Conservation (phyloP, 1,140 invertebrate genomes). For the Caenorhabditis elegans region WBcel235 BX284603.4:11066001-11066500, state of each 20-base stretch:
- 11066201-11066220: neutral
- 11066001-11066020: neutral
- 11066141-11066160: neutral
- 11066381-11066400: no score
- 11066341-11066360: no score
- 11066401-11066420: no score
- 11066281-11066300: neutral
- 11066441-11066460: neutral
- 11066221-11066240: neutral
- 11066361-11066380: no score
- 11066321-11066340: no score
- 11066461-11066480: neutral
- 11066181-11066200: neutral
- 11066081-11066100: neutral
- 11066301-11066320: no score
- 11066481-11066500: conserved; percentile 11
- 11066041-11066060: neutral
- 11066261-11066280: neutral
- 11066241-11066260: neutral
- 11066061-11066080: neutral
- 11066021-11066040: neutral
- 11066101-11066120: neutral
- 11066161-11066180: neutral
- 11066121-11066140: neutral
- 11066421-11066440: neutral